A percentile compares a stretch with the other conserved stretches of the same genome.
These are phyloP conservation scores for Drosophila melanogaster DNA, from an alignment of 1,140 invertebrate species.

Conservation along the genomic window Release_6_plus_ISO1_MT NC_004354.4:3894501-3895000, in stretches of 20 bases:
- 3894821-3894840: background rate
- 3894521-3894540: background rate
- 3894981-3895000: background rate
- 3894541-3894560: background rate
- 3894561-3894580: constrained; percentile 13
- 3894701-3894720: too few species aligned
- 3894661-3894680: background rate
- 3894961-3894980: background rate
- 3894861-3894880: background rate
- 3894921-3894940: background rate
- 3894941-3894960: background rate
- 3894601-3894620: background rate
- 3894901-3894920: background rate
- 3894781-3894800: background rate
- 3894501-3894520: background rate
- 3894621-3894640: background rate
- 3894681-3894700: background rate
- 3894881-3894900: constrained; percentile 4
- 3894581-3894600: constrained; percentile 1
- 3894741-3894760: background rate
- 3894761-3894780: background rate
- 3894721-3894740: background rate
- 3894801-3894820: too few species aligned
- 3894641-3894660: constrained; percentile 9
- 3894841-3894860: constrained; percentile 5